Evolutionary conservation across 2,113 vertebrate genomes (phyloP).

Genomic region (Forbesichthys papilliferus): DNA sequence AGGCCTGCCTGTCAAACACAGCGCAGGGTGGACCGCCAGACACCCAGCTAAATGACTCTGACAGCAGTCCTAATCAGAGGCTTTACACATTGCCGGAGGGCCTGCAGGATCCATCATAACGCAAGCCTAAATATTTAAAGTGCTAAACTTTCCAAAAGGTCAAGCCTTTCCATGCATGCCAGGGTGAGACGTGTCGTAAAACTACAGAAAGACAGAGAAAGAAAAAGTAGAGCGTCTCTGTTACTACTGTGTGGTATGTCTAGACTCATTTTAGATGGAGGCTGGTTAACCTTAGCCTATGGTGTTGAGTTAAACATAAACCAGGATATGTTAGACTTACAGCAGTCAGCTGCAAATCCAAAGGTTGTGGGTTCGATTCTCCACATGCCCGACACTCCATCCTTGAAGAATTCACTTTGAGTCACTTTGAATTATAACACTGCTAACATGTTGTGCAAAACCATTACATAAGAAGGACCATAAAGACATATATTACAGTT

Average conservation of each 20-base stretch:
- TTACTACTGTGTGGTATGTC: no score
- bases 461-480: background rate
- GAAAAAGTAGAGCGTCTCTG: constrained; percentile 9
- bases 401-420: background rate
- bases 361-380: no score
- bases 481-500: no score
- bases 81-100: constrained; percentile 75
- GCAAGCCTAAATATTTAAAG: constrained; percentile 85
- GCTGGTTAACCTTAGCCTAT: constrained; percentile 36
- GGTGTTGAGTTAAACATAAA: constrained; percentile 9
- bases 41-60: constrained; percentile 73
- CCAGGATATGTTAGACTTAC: no score
- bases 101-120: constrained; percentile 81
- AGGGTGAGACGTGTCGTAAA: constrained; percentile 69
- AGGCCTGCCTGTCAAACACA: constrained; percentile 80
- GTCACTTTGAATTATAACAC: background rate
- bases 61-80: constrained; percentile 80
- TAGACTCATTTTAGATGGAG: no score
- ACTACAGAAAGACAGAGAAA: constrained; percentile 17
- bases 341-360: no score
- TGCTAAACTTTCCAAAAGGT: constrained; percentile 82
- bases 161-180: constrained; percentile 76
- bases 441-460: background rate
- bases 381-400: no score
- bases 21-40: constrained; percentile 66